Conservation (phyloP, 2,113 vertebrate species). For the Naja naja region DNA sequence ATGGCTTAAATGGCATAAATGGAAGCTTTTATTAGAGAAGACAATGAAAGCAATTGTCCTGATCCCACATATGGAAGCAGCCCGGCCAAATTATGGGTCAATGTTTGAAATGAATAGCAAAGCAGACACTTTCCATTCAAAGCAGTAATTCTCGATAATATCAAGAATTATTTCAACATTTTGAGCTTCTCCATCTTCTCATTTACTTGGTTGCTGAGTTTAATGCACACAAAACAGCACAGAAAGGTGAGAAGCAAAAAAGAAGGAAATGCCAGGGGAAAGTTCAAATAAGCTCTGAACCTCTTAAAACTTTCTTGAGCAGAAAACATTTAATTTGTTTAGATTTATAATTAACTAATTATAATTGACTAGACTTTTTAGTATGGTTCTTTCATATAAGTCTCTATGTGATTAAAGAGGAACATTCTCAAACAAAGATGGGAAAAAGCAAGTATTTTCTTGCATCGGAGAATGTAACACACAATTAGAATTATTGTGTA, state of each 20-base stretch:
- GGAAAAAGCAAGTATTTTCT: neutral
- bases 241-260: neutral
- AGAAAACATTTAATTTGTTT: neutral
- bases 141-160: neutral
- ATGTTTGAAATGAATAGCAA: neutral
- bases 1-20: neutral
- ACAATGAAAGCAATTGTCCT: neutral
- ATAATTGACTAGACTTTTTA: slow-evolving; percentile 7
- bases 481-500: neutral
- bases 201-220: neutral
- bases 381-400: neutral
- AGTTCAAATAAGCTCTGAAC: neutral
- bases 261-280: neutral
- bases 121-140: neutral
- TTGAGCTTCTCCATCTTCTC: neutral
- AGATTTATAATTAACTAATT: slow-evolving; percentile 9
- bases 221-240: neutral
- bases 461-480: neutral
- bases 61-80: neutral
- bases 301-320: neutral
- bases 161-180: neutral
- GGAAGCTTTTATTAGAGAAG: neutral
- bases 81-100: neutral
- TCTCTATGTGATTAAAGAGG: neutral
- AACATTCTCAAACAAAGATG: neutral